Conservation (phyloP, 2,797 vertebrate species). For the Epinephelus malabaricus region DNA sequence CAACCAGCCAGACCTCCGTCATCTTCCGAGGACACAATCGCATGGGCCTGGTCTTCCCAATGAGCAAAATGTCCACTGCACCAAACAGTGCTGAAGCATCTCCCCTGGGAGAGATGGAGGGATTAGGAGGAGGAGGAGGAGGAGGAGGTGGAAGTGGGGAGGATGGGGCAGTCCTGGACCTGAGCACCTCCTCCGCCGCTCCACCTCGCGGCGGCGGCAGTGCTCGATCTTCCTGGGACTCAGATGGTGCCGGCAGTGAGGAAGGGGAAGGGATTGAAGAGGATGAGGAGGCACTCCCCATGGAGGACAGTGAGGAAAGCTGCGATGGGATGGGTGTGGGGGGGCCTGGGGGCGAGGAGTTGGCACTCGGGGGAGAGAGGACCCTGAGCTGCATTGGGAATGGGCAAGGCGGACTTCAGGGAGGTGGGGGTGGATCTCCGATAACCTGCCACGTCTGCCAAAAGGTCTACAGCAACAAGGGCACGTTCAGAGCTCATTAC, state of each 20-base stretch:
- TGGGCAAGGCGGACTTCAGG: constrained; percentile 80
- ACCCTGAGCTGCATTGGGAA: constrained; percentile 82
- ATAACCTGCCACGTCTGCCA: constrained; percentile 97
- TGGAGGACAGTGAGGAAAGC: constrained; percentile 94
- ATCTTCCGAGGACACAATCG: constrained; percentile 93
- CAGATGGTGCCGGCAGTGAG: constrained; percentile 90
- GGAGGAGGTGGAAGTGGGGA: constrained; percentile 74
- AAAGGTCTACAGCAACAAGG: constrained; percentile 97
- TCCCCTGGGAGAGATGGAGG: constrained; percentile 53
- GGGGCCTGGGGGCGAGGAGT: constrained; percentile 78
- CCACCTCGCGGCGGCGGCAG: constrained; percentile 87
- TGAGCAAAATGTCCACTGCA: constrained; percentile 87
- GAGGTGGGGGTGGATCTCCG: constrained; percentile 84
- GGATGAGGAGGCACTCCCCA: constrained; percentile 79
- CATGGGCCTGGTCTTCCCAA: constrained; percentile 92
- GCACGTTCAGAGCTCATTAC: constrained; percentile 97
- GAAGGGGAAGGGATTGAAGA: constrained; percentile 87
- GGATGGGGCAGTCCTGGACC: constrained; percentile 92
- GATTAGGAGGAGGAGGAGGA: constrained; percentile 39
- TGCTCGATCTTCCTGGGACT: constrained; percentile 93
- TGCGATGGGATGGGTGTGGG: constrained; percentile 83
- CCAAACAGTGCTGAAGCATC: constrained; percentile 73
- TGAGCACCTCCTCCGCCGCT: constrained; percentile 91
- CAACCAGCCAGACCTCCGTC: constrained; percentile 90
- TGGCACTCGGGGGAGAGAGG: constrained; percentile 83